Evolutionary conservation across 2,888 invertebrate genomes (phyloP), one percentile per base, ranked within the genome.

Genomic region (Thereva nobilitata): DNA sequence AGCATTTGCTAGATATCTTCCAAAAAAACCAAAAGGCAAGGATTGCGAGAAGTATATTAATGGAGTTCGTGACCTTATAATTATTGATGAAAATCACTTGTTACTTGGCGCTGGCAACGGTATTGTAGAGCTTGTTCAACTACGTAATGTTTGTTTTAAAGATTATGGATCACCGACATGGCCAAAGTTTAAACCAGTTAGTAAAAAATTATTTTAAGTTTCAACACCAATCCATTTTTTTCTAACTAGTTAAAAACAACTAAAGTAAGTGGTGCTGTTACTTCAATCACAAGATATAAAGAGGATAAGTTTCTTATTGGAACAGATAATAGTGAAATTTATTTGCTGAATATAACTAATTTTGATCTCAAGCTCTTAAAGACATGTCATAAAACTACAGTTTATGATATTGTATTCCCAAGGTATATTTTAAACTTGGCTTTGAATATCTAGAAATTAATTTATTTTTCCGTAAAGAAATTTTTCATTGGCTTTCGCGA

Each of bases 41-140:
- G 81, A 81, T 34, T 81, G 81, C 64, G 76, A 79, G 69, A 79
- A 78, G 47, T 81, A 77, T 71, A 73, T 76, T 4, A 79, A 80
- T 66, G 81, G 81, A 0, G 86, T 92, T 1, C 86, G 88, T 65
- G 84, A 87, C 0, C 82, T 91, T 9, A 75, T 87, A 12, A 82
- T 89, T 63, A 78, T 90, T 75, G 82, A 82, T 0, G 83, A 85
- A 57, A 86, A 86, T 0, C 84, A 84, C 68, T 74, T 92, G 34
- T 79, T 95, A 3, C 86, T 95, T 67, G 96, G 95, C 0, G 87
- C 90, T 4, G 96, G 96, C 0, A 90, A 93, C 79, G 96, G 96
- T 0, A 87, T 87, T 0, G 80, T 95, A 0, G 92, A 93, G 71
- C 71, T 91, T 34, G 85, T 91, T 1, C 86, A 87, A 72, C 85